phyloP scores from a whole-genome alignment of 1,140 invertebrate species.

The Drosophila bifasciata region DNA sequence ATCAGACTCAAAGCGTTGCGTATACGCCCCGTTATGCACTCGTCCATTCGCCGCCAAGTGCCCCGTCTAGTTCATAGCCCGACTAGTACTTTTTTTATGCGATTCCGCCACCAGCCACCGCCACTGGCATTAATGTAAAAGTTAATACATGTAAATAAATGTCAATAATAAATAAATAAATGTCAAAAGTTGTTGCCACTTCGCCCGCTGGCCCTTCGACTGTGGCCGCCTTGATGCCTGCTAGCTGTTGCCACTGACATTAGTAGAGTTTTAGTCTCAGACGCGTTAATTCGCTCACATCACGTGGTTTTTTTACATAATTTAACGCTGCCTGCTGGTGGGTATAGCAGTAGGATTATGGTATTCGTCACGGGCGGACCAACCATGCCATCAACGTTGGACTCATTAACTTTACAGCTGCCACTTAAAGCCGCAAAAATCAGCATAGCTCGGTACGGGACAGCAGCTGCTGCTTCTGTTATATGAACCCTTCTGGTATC shows the following conservation, averaged over 20 bases:
- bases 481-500: too few relatives aligned
- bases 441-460: conserved; percentile 56
- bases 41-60: conserved; percentile 3
- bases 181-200: too few relatives aligned
- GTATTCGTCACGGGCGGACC: conserved; percentile 3
- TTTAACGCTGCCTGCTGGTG: conserved; percentile 40
- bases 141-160: too few relatives aligned
- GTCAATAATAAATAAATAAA: too few relatives aligned
- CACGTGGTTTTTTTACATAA: conserved; percentile 73
- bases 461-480: too few relatives aligned
- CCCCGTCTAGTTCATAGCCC: conserved; percentile 23
- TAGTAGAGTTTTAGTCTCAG: conserved; percentile 62
- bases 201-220: neutral
- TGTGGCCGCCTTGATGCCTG: neutral
- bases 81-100: conserved; percentile 12
- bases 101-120: conserved; percentile 19
- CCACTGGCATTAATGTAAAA: conserved; percentile 53
- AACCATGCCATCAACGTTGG: conserved; percentile 30
- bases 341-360: neutral
- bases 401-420: conserved; percentile 48
- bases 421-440: conserved; percentile 72
- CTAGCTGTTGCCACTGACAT: conserved; percentile 63
- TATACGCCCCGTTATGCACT: conserved; percentile 10
- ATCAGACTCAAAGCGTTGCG: too few relatives aligned
- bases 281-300: conserved; percentile 76